phyloP scores from a whole-genome alignment of 2,888 invertebrate species.

The Seira ritae region DNA sequence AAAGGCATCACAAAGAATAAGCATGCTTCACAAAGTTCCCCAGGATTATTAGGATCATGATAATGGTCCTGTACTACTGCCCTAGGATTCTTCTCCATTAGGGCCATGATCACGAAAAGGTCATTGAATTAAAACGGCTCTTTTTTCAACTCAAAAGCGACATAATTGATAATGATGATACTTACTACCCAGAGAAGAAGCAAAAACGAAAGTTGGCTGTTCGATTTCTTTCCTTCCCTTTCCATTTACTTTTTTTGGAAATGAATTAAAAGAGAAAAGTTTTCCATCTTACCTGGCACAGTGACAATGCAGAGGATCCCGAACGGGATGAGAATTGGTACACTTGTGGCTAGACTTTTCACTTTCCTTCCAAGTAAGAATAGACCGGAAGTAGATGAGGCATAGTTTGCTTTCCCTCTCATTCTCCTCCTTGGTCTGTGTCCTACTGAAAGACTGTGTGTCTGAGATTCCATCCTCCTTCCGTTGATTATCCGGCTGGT shows the following conservation, averaged over 20 bases:
- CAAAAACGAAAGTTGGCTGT: too few relatives aligned
- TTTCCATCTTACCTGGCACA: constrained; percentile 6
- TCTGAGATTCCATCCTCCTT: neutral
- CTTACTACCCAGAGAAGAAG: neutral
- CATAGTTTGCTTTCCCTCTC: too few relatives aligned
- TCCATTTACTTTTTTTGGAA: neutral
- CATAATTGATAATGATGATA: neutral
- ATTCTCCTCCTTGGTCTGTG: neutral
- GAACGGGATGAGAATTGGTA: constrained; percentile 21
- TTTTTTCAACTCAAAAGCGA: too few relatives aligned
- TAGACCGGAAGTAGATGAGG: neutral
- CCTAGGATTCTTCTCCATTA: too few relatives aligned
- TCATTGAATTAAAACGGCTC: too few relatives aligned
- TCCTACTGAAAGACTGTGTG: neutral
- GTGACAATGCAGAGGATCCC: neutral
- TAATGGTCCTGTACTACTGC: too few relatives aligned
- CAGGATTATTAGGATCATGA: too few relatives aligned
- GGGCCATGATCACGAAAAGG: too few relatives aligned
- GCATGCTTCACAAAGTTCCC: too few relatives aligned
- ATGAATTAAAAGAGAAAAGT: neutral
- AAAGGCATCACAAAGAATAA: too few relatives aligned
- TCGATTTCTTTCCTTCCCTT: neutral
- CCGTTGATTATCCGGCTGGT: constrained; percentile 16
- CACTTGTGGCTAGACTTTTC: constrained; percentile 15
- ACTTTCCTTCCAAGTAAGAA: constrained; percentile 1